Base-by-base conservation (phyloP, 2,797 vertebrate genomes). In the Ptychobarbus kaznakovi region DNA sequence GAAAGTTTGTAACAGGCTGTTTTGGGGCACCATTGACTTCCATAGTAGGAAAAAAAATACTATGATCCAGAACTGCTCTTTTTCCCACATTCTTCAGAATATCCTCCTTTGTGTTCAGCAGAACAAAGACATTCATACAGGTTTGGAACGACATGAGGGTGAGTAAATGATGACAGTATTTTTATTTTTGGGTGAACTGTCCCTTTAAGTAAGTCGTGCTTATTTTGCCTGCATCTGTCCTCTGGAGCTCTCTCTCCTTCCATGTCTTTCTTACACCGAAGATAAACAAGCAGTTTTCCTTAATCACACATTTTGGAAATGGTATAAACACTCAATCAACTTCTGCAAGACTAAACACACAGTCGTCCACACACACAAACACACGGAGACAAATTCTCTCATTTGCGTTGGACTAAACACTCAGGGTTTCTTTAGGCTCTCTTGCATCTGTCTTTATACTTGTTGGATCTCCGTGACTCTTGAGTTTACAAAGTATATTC, bases 281-380 rank as follows among this genome's bases (percentile, higher is more conserved):
- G 84, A 69, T 79, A 84, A 84, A 84, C 82, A 83, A 7, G n/a
- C 74, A 42, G 65, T 70, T 81, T 81, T 53, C 70, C 32, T 68
- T 70, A 42, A 51, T 81, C 73, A 74, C 79, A 76, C 63, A 22
- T 74, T 81, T 81, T 25, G 38, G 58, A 56, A 81, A 68, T 25
- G 38, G 20, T 68, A 28, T 75, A 81, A 74, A 86, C 49, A 16
- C 63, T 81, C 61, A 56, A 20, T 68, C 84, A 77, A 68, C 32
- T 42, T 76, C 58, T 32, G 58, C 61, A 77, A 65, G 79, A 49
- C 76, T 79, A 80, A 72, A 80, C 77, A 80, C 66, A 25, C 68
- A 74, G 51, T 46, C 16, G 12, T 18, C 42, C 28, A 28, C 68
- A 63, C 68, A 80, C 61, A 85, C 75, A 61, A 69, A 85, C 35